Base-by-base conservation (phyloP, 1,140 invertebrate species). In the Drosophila sp. region DNA sequence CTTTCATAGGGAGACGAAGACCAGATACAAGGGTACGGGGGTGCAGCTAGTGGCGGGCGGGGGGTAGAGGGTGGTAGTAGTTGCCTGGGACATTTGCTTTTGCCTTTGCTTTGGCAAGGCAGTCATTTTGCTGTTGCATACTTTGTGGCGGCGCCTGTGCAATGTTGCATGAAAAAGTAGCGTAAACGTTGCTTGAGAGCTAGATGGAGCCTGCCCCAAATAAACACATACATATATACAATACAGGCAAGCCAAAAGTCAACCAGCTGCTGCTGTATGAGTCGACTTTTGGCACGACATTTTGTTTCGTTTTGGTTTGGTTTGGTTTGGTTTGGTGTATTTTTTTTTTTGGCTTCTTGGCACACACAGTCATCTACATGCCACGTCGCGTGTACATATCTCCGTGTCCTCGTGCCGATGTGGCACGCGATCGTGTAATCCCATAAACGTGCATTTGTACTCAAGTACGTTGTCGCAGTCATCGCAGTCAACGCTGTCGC, bases 81-180 rank as follows among this genome's bases (percentile, higher is more conserved):
- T 10, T 25, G 64, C 72, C 60, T 66, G 68, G 68, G 69, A 76
- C 78, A 80, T 66, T 50, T 50, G 35, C 8, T 38, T 38, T 38
- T 38, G 2, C 35, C 44, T 50, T 50, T 80, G 78, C 76, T 72
- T 72, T 63, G 70, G 80, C 79, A 78, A 76, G 72, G 84, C 83
- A 89, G 75, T 84, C 83, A 87, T 83, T 80, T 78, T 71, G 79
- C 23, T 86, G 76, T 83, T 84, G 81, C 77, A 84, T 66, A 80
- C 67, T 83, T 87, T 87, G 79, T 76, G 79, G 76, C 79, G 70
- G 75, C 70, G 83, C 75, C 82, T 83, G 82, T 86, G 82, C 82
- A 86, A 87, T 79, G 82, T 87, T 87, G 83, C 82, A 85, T 87
- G 82, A 86, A 86, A 87, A 86, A 86, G 83, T 86, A 58, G 82